These are phyloP conservation scores for Labroides dimidiatus DNA, from an alignment of 2,797 vertebrate genomes.

Conservation along the genomic window DNA sequence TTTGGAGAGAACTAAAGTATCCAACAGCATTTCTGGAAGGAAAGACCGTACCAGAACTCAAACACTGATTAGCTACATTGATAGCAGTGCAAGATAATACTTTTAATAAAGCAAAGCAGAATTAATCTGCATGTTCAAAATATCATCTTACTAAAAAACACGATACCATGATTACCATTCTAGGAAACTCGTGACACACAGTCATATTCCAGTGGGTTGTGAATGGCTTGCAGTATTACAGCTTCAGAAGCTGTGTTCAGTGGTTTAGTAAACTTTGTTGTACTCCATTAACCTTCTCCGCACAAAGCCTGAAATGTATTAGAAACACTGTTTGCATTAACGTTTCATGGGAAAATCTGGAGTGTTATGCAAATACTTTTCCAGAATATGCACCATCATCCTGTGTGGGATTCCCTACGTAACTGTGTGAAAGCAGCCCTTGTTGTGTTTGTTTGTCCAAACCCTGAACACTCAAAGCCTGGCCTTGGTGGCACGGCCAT, in stretches of 20 bases:
- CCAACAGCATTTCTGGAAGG: neutral
- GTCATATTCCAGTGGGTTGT: no score
- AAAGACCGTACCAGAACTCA: neutral
- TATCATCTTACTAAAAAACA: no score
- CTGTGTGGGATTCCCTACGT: constrained; percentile 15
- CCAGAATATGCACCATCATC: constrained; percentile 11
- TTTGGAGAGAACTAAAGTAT: neutral
- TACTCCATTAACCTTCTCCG: neutral
- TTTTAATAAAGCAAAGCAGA: no score
- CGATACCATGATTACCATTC: no score
- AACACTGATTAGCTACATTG: constrained; percentile 7
- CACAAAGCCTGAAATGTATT: neutral
- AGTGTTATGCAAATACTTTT: constrained; percentile 12
- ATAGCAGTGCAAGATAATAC: no score
- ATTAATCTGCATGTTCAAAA: neutral
- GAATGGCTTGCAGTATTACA: neutral
- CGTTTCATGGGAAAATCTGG: constrained; percentile 40
- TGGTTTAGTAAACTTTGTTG: constrained; percentile 1
- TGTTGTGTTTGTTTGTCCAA: constrained; percentile 54
- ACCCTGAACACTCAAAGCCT: constrained; percentile 31
- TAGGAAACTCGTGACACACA: no score
- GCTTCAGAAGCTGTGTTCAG: neutral
- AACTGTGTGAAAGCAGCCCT: constrained; percentile 29
- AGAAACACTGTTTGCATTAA: neutral
- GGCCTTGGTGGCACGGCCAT: constrained; percentile 45